Percentiles rank a stretch among this genome's conserved stretches.
phyloP scores from a whole-genome alignment of 2,888 invertebrate genomes.

The Phrixothrix hirtus region DNA sequence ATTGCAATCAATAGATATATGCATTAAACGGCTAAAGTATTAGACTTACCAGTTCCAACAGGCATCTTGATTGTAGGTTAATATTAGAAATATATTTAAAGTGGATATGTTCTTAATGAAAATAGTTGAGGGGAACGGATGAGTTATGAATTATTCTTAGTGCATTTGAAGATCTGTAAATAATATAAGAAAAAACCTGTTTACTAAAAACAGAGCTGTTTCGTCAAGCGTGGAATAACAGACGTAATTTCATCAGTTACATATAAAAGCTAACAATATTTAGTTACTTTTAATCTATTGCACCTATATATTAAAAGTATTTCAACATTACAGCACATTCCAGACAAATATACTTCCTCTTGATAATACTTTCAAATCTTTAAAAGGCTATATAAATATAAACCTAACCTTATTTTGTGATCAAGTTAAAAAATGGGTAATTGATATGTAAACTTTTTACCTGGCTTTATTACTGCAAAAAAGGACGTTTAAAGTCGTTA shows the following conservation, averaged over 20 bases:
- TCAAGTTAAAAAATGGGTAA: slow-evolving; percentile 2
- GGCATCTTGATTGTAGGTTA: slow-evolving; percentile 19
- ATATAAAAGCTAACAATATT: background rate
- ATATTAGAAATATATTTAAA: no score
- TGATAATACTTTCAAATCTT: background rate
- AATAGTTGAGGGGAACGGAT: no score
- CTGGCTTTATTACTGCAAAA: background rate
- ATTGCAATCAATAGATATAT: no score
- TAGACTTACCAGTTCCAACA: slow-evolving; percentile 24
- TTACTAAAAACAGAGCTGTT: slow-evolving; percentile 16
- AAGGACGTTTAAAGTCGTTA: background rate
- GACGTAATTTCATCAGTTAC: background rate
- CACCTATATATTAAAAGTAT: no score
- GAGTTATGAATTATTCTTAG: no score
- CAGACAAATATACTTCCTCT: background rate
- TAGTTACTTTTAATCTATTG: background rate
- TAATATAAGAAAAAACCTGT: slow-evolving; percentile 25
- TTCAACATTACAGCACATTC: no score
- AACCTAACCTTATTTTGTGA: slow-evolving; percentile 11
- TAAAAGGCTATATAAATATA: background rate
- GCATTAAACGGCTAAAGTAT: background rate
- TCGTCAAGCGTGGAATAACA: slow-evolving; percentile 19
- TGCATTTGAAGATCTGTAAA: slow-evolving; percentile 21
- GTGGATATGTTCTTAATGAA: no score
- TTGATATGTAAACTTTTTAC: background rate